Evolutionary conservation across 2,888 invertebrate genomes (phyloP), one percentile per base, ranked within the genome.

Genomic region (Andricus curvator): DNA sequence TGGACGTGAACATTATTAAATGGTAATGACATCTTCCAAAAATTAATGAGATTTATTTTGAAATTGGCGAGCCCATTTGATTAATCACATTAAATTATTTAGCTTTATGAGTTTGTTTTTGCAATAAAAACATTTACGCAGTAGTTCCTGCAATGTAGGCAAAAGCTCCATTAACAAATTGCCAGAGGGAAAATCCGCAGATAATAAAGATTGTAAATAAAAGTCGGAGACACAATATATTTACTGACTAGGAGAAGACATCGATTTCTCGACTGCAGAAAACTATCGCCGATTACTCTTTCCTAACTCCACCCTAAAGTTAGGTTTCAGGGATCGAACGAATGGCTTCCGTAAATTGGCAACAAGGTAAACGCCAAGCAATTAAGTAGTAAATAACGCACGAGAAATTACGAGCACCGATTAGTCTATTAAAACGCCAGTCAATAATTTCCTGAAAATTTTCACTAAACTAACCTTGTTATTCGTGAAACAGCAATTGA

Each of bases 321-420:
- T 62, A 56, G 70, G 51, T 74, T 74, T 74, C 37, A 37, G 74
- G 56, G 25, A 62, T 22, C 25, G 6, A 62, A 62, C 25, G 6
- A 62, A 62, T 11, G 62, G 51, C 74, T 51, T 74, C 51, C 51
- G 33, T 33, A 56, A 74, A 74, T 56, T 74, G 74, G 33, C 33
- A 74, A 51, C 68, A 48, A 70, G 48, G 56, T 74, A 51, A 74
- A 33, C 51, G 74, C n/a, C 74, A 74, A 74, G 51, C 51, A 56
- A 56, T 74, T 74, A 74, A 37, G 56, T 33, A 56, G 13, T 74
- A n/a, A 56, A 9, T 51, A 20, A 33, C 51, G 15, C 29, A 70
- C 51, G 51, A 74, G 56, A 56, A 74, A 51, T 70, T 51, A 70
- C 20, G 70, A 70, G 70, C 70, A 11, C 29, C 29, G 51, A 70